Percentiles rank a stretch among this genome's conserved stretches.
Evolutionary conservation across 2,888 invertebrate genomes (phyloP).

Genomic region (Pammene fasciana): DNA sequence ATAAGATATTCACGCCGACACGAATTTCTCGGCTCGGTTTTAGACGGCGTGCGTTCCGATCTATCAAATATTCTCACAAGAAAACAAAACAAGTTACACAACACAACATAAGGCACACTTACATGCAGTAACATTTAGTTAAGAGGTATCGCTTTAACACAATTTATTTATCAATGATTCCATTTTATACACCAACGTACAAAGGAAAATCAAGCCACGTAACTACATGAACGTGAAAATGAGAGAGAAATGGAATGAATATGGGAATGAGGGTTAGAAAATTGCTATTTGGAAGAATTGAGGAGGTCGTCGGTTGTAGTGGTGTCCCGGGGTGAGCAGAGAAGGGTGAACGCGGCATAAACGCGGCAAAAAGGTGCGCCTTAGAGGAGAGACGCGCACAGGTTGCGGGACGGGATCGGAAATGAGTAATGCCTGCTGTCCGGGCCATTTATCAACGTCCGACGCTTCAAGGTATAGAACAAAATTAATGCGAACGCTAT

Average conservation of each 20-base stretch:
- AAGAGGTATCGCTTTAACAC: constrained; percentile 36
- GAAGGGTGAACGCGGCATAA: constrained; percentile 44
- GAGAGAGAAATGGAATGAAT: constrained; percentile 41
- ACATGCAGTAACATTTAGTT: constrained; percentile 50
- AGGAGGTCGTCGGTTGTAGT: constrained; percentile 56
- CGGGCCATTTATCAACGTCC: constrained; percentile 79
- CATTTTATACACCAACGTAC: constrained; percentile 38
- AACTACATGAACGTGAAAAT: constrained; percentile 39
- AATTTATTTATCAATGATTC: constrained; percentile 33
- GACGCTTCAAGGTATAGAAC: constrained; percentile 49
- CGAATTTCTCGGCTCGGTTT: constrained; percentile 16
- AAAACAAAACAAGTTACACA: constrained; percentile 43
- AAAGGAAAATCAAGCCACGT: constrained; percentile 32
- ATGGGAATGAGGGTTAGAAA: constrained; percentile 47
- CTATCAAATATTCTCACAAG: constrained; percentile 25
- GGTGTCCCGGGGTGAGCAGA: constrained; percentile 53
- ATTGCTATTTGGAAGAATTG: constrained; percentile 50
- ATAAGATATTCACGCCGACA: constrained; percentile 49
- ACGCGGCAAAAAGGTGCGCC: constrained; percentile 52
- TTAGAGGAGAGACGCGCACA: constrained; percentile 58
- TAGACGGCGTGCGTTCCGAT: constrained; percentile 24
- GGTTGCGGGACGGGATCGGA: constrained; percentile 68
- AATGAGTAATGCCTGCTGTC: constrained; percentile 76
- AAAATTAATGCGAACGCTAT: constrained; percentile 41
- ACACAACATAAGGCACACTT: constrained; percentile 51